phyloP scores from a whole-genome alignment of 2,888 invertebrate genomes.

The Spialia ferax region DNA sequence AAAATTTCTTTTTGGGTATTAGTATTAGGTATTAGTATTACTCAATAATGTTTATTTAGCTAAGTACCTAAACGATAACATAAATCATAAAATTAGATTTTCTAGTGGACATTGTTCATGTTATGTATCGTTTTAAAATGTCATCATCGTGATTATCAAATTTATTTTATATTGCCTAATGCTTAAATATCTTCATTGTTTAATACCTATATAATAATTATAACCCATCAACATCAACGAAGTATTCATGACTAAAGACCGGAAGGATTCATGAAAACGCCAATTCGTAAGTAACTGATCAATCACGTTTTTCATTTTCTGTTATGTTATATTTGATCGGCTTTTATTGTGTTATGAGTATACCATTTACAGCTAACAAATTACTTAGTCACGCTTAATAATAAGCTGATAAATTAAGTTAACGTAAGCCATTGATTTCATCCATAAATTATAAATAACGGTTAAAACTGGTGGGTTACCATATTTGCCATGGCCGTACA shows the following conservation, averaged over 20 bases:
- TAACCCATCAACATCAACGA: constrained; percentile 2
- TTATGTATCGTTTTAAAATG: neutral
- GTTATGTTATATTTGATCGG: constrained; percentile 17
- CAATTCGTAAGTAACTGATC: constrained; percentile 19
- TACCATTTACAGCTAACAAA: constrained; percentile 12
- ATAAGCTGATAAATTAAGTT: neutral
- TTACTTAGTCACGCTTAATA: constrained; percentile 33
- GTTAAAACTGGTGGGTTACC: too few species aligned
- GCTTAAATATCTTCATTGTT: neutral
- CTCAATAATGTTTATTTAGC: too few species aligned
- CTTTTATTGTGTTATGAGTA: constrained; percentile 18
- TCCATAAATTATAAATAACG: neutral
- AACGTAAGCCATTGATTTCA: neutral
- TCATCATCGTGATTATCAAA: neutral
- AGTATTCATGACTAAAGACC: constrained; percentile 15
- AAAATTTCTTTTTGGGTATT: neutral
- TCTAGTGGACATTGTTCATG: neutral
- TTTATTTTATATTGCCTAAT: neutral
- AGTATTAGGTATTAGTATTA: too few species aligned
- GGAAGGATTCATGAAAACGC: constrained; percentile 26
- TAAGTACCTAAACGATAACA: too few species aligned
- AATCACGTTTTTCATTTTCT: constrained; percentile 30
- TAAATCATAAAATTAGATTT: neutral
- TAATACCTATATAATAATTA: too few species aligned
- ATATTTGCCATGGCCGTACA: too few species aligned